A percentile compares a stretch with the other conserved stretches of the same genome.
Conservation (phyloP, 2,797 vertebrate species). For the Brachymystax lenok region DNA sequence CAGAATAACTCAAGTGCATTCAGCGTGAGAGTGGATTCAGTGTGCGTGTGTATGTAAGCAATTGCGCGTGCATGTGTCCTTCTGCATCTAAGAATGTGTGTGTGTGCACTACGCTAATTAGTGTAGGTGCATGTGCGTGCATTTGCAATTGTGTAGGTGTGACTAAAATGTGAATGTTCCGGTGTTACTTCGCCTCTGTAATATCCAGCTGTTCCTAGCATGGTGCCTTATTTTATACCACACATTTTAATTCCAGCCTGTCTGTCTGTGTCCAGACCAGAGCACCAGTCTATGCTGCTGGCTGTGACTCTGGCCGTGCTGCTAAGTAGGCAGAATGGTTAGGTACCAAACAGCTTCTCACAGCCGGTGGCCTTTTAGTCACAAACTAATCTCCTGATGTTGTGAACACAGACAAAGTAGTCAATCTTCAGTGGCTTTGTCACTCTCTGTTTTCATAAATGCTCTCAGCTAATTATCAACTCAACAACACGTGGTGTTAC, state of each 20-base stretch:
- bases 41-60: neutral
- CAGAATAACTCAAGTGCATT: conserved; percentile 2
- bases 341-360: neutral
- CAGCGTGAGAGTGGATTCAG: neutral
- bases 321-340: neutral
- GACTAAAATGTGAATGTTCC: conserved; percentile 13
- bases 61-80: neutral
- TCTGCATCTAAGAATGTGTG: neutral
- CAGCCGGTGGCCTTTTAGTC: conserved; percentile 3
- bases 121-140: neutral
- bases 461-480: neutral
- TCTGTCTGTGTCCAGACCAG: neutral
- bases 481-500: neutral
- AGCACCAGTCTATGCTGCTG: neutral
- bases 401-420: conserved; percentile 4
- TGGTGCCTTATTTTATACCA: conserved; percentile 10
- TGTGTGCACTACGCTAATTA: neutral
- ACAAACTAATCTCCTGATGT: conserved; percentile 9
- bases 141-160: neutral
- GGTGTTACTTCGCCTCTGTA: neutral
- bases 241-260: neutral
- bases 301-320: neutral
- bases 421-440: neutral
- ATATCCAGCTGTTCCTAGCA: conserved; percentile 31
- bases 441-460: neutral